These are phyloP conservation scores for Griposia aprilina DNA, from an alignment of 2,888 invertebrate genomes.

Conservation along the genomic window DNA sequence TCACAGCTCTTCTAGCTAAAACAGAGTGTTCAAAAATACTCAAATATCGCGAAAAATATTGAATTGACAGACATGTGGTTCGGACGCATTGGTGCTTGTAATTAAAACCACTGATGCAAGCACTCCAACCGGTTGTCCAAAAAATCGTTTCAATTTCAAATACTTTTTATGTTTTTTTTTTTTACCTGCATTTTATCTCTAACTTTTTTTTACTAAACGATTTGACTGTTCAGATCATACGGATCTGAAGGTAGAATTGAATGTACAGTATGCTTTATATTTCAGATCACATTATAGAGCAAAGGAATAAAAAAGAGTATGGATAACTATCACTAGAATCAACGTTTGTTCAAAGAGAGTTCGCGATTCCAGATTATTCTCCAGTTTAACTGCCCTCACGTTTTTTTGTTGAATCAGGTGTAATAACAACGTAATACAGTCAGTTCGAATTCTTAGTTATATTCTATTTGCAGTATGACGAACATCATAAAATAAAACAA, in stretches of 20 bases:
- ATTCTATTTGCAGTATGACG: conserved; percentile 3
- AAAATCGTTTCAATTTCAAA: conserved; percentile 28
- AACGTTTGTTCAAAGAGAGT: background rate
- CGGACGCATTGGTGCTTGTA: conserved; percentile 38
- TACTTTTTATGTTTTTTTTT: background rate
- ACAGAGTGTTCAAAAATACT: conserved; percentile 7
- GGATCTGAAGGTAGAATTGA: background rate
- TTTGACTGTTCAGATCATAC: background rate
- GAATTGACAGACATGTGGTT: conserved; percentile 32
- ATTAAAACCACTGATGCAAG: conserved; percentile 60
- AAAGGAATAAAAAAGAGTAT: background rate
- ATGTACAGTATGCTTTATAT: background rate
- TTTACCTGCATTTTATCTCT: too few species aligned
- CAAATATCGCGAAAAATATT: conserved; percentile 25
- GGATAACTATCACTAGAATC: background rate
- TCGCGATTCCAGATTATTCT: too few species aligned
- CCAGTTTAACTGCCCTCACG: background rate
- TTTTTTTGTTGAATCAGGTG: conserved; percentile 1
- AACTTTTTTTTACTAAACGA: background rate
- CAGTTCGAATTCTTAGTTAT: background rate
- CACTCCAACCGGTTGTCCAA: conserved; percentile 8
- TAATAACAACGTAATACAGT: conserved; percentile 4
- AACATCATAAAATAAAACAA: conserved; percentile 7
- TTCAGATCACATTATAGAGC: background rate
- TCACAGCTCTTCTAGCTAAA: background rate